phyloP scores from a whole-genome alignment of 2,888 invertebrate species.

The Caenorhabditis uteleia region DNA sequence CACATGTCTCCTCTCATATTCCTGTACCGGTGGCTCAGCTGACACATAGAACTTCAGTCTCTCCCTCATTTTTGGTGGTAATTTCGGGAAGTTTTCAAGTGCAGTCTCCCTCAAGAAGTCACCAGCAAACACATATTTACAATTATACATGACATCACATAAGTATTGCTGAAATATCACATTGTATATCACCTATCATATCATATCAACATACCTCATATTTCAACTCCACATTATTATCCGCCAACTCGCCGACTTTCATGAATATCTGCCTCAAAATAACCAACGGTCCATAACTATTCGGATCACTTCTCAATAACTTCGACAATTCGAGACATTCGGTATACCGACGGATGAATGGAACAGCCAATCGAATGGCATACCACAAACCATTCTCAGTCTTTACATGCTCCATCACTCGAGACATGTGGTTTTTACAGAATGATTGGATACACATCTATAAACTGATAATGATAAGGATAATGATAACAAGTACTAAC shows the following conservation, averaged over 20 bases:
- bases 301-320: constrained; percentile 4
- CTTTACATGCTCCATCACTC: constrained; percentile 19
- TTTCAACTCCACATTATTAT: constrained; percentile 23
- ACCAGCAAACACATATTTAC: constrained; percentile 74
- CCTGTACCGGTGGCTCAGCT: background rate
- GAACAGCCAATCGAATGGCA: constrained; percentile 27
- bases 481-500: too few relatives aligned
- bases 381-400: constrained; percentile 49
- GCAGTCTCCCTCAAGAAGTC: constrained; percentile 66
- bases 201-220: constrained; percentile 3
- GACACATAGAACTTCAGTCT: constrained; percentile 37
- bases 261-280: constrained; percentile 16
- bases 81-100: constrained; percentile 28
- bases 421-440: constrained; percentile 7
- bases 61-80: constrained; percentile 33
- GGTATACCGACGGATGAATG: constrained; percentile 32
- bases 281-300: constrained; percentile 14
- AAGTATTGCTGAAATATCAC: constrained; percentile 43
- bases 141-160: constrained; percentile 71
- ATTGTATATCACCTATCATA: background rate
- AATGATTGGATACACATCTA: too few relatives aligned
- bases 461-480: too few relatives aligned
- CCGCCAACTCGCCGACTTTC: constrained; percentile 30
- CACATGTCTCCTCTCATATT: background rate
- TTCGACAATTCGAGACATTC: constrained; percentile 25